These are phyloP conservation scores for Temnothorax ravouxi DNA, from an alignment of 2,888 invertebrate species.

Conservation along the genomic window DNA sequence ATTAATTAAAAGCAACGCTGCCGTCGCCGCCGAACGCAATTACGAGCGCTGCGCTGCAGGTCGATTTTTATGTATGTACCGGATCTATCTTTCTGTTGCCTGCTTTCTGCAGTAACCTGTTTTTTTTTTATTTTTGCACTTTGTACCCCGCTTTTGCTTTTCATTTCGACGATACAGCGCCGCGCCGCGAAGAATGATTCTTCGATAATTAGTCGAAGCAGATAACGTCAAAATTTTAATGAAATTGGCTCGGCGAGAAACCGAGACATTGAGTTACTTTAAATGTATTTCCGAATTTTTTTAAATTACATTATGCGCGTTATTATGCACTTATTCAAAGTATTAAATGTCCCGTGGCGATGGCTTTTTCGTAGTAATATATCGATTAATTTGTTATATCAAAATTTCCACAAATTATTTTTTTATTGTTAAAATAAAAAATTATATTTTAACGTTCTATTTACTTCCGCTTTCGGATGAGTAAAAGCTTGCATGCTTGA, in stretches of 20 bases:
- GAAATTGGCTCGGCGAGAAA: constrained; percentile 1
- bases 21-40: constrained; percentile 75
- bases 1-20: constrained; percentile 83
- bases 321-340: background rate
- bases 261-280: constrained; percentile 21
- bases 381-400: background rate
- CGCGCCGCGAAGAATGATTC: constrained; percentile 4
- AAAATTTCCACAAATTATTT: constrained; percentile 9
- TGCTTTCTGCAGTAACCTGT: constrained; percentile 65
- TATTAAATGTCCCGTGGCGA: background rate
- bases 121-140: constrained; percentile 21
- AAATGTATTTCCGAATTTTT: background rate
- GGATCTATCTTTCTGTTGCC: constrained; percentile 38
- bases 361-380: background rate
- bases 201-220: constrained; percentile 39
- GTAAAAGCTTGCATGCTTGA: no score
- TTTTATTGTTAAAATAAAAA: background rate
- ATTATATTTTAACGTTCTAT: background rate
- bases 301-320: background rate
- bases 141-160: background rate
- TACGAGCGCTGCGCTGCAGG: constrained; percentile 68
- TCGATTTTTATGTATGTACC: constrained; percentile 65
- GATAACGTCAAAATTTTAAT: constrained; percentile 45
- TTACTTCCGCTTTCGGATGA: background rate
- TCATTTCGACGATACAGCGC: background rate